Evolutionary conservation across 2,797 vertebrate species (phyloP), one percentile per base, ranked within the genome.

Genomic region (Coranthus polyacanthus): DNA sequence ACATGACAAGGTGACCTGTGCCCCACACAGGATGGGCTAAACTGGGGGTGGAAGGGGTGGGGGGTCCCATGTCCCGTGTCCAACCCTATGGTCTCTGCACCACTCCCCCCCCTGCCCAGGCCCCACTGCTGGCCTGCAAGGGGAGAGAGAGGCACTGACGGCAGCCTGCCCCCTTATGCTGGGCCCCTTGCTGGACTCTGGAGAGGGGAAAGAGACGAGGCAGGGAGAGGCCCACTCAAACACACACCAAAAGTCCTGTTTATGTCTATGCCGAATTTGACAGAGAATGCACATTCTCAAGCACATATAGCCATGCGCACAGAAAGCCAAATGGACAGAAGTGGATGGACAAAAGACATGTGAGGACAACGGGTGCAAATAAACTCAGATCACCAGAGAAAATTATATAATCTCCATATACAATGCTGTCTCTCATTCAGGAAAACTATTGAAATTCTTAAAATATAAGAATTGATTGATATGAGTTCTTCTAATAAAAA

Each of bases 1-100:
- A 91, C 89, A 90, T 91, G 90, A 92, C 89, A 88, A 91, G 89
- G 88, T 91, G 90, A 92, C 91, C 91, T 91, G 88, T 92, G 90
- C 85, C 89, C 90, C 88, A 90, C 88, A 90, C 90, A 88, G 83
- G 88, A 90, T 90, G 89, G 89, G 79, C 88, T 89, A 89, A 82
- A 89, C 82, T 85, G 76, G 81, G 75, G 79, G 81, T 76, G 83
- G 68, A 58, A 39, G 60, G 74, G 70, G 65, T 72, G 77, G 68
- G 78, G 89, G 90, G 85, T 85, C 75, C 85, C 75, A 83, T 87
- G 91, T 91, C 82, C 81, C 72, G 66, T 92, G 92, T 92, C 90
- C 88, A 89, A 89, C 73, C 83, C 88, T 88, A 90, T 84, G 86
- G 86, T 91, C 90, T 90, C 64, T 72, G 53, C 63, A 80, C 42